Conservation (phyloP, 1,140 invertebrate genomes). For the Cherax quadricarinatus region DNA sequence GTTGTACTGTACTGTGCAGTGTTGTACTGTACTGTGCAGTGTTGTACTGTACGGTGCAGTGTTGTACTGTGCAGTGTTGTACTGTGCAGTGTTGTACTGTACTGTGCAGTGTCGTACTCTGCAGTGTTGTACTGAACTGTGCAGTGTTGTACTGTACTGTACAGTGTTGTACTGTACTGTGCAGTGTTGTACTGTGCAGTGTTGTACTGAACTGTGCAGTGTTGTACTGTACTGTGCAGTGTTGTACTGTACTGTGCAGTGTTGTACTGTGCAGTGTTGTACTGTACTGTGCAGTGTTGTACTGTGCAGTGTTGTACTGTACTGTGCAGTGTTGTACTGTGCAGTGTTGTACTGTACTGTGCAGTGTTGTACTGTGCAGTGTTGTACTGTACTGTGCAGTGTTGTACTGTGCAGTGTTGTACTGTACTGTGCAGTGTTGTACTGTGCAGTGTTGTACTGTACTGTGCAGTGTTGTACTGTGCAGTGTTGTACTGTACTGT, state of each 20-base stretch:
- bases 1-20: not conserved
- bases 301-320: not conserved
- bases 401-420: too few species aligned
- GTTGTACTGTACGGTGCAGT: not conserved
- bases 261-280: not conserved
- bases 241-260: not conserved
- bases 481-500: conserved; percentile 58
- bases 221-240: not conserved
- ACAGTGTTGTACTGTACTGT: not conserved
- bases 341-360: not conserved
- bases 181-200: not conserved
- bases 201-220: not conserved
- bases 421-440: too few species aligned
- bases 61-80: not conserved
- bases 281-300: not conserved
- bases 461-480: not conserved
- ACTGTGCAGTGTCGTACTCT: not conserved
- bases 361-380: not conserved
- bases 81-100: not conserved
- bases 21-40: not conserved
- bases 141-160: not conserved
- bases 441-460: too few species aligned
- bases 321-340: conserved; percentile 14
- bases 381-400: not conserved
- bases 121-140: not conserved